Evolutionary conservation across 1,140 invertebrate species (phyloP).

Genomic region (Epicauta chinensis): DNA sequence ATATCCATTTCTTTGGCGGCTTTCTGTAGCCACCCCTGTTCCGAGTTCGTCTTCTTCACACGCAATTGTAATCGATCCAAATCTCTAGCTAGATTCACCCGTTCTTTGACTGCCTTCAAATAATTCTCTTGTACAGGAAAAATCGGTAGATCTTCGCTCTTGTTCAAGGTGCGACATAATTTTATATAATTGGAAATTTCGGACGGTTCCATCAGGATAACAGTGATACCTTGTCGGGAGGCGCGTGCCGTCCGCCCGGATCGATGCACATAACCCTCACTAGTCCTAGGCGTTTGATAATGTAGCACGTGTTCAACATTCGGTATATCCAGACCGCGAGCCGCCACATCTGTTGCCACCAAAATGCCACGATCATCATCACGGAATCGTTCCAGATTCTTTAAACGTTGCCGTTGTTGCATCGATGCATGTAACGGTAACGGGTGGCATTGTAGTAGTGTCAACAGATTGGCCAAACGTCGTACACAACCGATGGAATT

Average conservation of each 20-base stretch:
- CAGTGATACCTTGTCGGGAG: constrained; percentile 78
- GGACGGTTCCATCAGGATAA: constrained; percentile 84
- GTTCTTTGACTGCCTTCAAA: constrained; percentile 59
- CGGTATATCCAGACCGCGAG: constrained; percentile 93
- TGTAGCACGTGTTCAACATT: constrained; percentile 93
- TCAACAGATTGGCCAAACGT: constrained; percentile 76
- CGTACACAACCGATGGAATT: constrained; percentile 94
- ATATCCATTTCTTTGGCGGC: constrained; percentile 83
- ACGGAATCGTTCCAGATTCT: constrained; percentile 90
- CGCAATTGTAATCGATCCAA: constrained; percentile 71
- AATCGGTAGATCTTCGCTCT: constrained; percentile 73
- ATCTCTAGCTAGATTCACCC: constrained; percentile 70
- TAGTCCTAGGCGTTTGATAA: constrained; percentile 93
- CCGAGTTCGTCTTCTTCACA: constrained; percentile 57
- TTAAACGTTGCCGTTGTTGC: constrained; percentile 89
- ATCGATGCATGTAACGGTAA: constrained; percentile 90
- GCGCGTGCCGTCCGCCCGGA: constrained; percentile 94
- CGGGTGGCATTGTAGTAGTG: constrained; percentile 68
- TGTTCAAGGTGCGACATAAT: constrained; percentile 74
- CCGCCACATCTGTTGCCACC: constrained; percentile 97
- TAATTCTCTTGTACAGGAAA: constrained; percentile 73
- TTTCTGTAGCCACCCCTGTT: constrained; percentile 77
- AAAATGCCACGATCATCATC: constrained; percentile 68
- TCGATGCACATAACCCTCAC: constrained; percentile 93
- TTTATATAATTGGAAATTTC: constrained; percentile 77